These are phyloP conservation scores for Heterodera filipjevi DNA, from an alignment of 2,888 invertebrate species.

Conservation along the genomic window DNA sequence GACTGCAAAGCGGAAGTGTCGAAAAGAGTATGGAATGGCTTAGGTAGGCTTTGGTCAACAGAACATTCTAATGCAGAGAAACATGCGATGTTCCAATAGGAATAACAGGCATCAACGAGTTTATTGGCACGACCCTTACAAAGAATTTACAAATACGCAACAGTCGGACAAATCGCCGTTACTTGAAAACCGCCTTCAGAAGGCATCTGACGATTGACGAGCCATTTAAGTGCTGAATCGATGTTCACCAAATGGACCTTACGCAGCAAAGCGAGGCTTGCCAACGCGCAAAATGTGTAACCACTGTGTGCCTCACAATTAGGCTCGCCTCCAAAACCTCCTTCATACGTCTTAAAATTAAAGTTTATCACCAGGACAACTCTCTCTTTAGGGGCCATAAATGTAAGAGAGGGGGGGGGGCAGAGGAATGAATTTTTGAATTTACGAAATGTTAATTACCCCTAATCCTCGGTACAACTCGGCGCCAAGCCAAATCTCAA, in stretches of 20 bases:
- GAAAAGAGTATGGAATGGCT: conserved; percentile 26
- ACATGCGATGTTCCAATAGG: conserved; percentile 95
- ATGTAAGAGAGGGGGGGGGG: no score
- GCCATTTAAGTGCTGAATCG: conserved; percentile 74
- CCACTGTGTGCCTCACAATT: conserved; percentile 98
- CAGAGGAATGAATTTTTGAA: no score
- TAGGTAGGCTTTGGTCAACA: conserved; percentile 70
- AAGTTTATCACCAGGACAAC: no score
- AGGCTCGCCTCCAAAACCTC: conserved; percentile 91
- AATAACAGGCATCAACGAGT: conserved; percentile 96
- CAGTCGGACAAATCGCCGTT: not conserved
- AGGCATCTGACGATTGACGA: conserved; percentile 85
- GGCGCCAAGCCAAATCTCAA: no score
- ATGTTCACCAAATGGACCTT: conserved; percentile 42
- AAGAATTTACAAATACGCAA: no score
- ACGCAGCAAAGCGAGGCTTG: conserved; percentile 82
- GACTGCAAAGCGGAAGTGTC: conserved; percentile 76
- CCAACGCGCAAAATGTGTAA: conserved; percentile 96
- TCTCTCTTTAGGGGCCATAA: no score
- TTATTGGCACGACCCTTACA: conserved; percentile 97
- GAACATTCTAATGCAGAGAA: conserved; percentile 81
- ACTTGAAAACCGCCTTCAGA: conserved; percentile 87
- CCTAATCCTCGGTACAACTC: no score
- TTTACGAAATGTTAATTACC: no score
- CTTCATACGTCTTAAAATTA: conserved; percentile 87